Evolutionary conservation across 2,113 vertebrate genomes (phyloP), one percentile per base, ranked within the genome.

Genomic region (Apodemus sylvaticus): DNA sequence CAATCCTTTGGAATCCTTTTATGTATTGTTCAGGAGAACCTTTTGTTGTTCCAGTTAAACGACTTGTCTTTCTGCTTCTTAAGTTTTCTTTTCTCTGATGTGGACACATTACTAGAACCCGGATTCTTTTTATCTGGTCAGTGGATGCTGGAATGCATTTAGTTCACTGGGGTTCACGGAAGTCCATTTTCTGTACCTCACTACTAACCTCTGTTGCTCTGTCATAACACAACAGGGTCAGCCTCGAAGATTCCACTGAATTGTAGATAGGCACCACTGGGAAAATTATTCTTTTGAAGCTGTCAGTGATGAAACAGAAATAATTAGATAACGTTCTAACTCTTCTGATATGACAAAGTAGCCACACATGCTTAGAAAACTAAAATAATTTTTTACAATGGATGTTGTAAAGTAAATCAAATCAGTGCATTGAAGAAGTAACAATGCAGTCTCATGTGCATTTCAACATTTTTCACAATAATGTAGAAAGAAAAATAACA

Each of bases 21-120:
- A 68, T 60, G 55, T 85, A 79, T 85, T 58, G 95, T 94, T 95
- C 83, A 95, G 64, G 22, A 91, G 60, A 81, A 1, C 22, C 48
- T 7, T 51, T 34, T 8, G 62, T 24, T n/a, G 1, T 91, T 81
- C 1, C 9, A 55, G 3, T 77, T 94, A 92, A 83, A 91, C 53
- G 66, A 26, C 62, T 73, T 86, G 51, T 10, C 5, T 88, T 93
- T 93, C 45, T 85, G 24, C 12, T 86, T 53, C 26, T 2, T 85
- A n/a, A 7, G 3, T 58, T 2, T 74, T 3, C 17, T 68, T 94
- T 94, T 60, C 31, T 42, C 36, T 79, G 66, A 17, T 70, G 19
- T 34, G 26, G 34, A 36, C 79, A 0, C 8, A 31, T 83, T 48
- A 88, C 17, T 5, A n/a, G 45, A 89, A 48, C 5, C 79, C 39